A percentile compares a stretch with the other conserved stretches of the same genome.
Evolutionary conservation across 2,888 invertebrate genomes (phyloP).

Genomic region (Drosophila limbata): DNA sequence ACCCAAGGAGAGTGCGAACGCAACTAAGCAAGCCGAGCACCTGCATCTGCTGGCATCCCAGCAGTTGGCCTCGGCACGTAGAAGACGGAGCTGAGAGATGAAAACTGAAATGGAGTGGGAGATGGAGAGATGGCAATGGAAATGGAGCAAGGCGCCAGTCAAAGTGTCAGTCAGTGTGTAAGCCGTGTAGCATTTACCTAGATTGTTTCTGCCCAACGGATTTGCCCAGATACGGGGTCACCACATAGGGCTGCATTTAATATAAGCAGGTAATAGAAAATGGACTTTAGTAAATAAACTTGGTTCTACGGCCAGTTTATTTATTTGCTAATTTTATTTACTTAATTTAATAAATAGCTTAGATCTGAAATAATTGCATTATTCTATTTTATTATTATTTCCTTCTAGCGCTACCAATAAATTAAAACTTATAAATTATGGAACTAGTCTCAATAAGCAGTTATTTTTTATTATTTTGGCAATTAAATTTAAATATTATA

Average conservation of each 20-base stretch:
- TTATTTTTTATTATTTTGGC: too few relatives aligned
- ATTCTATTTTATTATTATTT: too few relatives aligned
- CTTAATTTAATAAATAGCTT: not conserved
- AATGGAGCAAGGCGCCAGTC: conserved; percentile 66
- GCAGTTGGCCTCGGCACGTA: conserved; percentile 67
- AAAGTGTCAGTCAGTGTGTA: conserved; percentile 81
- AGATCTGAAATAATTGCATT: not conserved
- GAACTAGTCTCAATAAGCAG: too few relatives aligned
- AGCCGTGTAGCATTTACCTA: conserved; percentile 74
- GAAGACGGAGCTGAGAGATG: conserved; percentile 47
- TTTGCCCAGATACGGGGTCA: conserved; percentile 29
- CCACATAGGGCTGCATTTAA: conserved; percentile 37
- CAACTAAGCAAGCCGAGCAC: conserved; percentile 63
- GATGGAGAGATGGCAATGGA: conserved; percentile 33
- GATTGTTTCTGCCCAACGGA: conserved; percentile 60
- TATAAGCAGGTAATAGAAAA: not conserved
- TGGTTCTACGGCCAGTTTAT: not conserved
- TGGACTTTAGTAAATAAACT: not conserved
- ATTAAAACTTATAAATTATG: too few relatives aligned
- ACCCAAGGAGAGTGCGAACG: conserved; percentile 35
- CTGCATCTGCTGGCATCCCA: conserved; percentile 80
- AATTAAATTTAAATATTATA: too few relatives aligned
- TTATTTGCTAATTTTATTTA: not conserved
- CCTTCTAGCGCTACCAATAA: too few relatives aligned
- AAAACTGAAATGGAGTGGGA: not conserved